Evolutionary conservation across 2,888 invertebrate genomes (phyloP).

Genomic region (Apotomis capreana): DNA sequence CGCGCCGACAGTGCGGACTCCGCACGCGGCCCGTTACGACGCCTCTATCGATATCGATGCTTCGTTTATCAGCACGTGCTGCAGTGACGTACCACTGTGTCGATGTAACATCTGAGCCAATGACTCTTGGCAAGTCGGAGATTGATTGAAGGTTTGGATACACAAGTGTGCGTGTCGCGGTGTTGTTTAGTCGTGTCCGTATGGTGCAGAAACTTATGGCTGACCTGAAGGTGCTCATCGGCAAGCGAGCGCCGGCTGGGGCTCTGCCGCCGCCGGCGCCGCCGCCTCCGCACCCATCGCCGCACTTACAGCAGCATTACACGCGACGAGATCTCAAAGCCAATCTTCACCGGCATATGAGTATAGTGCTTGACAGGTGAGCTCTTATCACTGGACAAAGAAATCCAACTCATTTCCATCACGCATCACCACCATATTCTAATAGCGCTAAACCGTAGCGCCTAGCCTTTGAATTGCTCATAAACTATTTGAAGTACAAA

Average conservation of each 20-base stretch:
- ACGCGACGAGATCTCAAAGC: conserved; percentile 77
- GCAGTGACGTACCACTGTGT: conserved; percentile 67
- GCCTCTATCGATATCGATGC: conserved; percentile 73
- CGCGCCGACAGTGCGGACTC: conserved; percentile 72
- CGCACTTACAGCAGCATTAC: conserved; percentile 68
- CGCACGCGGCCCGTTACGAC: conserved; percentile 77
- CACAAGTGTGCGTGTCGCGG: conserved; percentile 72
- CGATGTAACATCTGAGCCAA: conserved; percentile 76
- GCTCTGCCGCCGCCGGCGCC: conserved; percentile 59
- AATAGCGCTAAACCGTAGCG: too few relatives aligned
- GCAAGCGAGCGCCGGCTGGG: conserved; percentile 75
- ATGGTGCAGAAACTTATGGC: conserved; percentile 82
- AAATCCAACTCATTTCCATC: background rate
- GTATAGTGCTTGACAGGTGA: conserved; percentile 82
- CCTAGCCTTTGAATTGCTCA: conserved; percentile 16
- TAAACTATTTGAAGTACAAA: conserved; percentile 11
- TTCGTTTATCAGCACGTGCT: conserved; percentile 73
- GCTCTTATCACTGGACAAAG: conserved; percentile 47
- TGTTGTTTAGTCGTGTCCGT: conserved; percentile 74
- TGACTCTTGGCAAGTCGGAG: conserved; percentile 76
- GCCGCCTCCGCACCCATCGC: conserved; percentile 53
- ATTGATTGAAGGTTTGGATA: conserved; percentile 68
- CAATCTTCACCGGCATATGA: conserved; percentile 81
- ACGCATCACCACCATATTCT: background rate
- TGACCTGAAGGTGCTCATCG: conserved; percentile 81